Evolutionary conservation across 2,888 invertebrate genomes (phyloP).

Genomic region (Craniophora ligustri): DNA sequence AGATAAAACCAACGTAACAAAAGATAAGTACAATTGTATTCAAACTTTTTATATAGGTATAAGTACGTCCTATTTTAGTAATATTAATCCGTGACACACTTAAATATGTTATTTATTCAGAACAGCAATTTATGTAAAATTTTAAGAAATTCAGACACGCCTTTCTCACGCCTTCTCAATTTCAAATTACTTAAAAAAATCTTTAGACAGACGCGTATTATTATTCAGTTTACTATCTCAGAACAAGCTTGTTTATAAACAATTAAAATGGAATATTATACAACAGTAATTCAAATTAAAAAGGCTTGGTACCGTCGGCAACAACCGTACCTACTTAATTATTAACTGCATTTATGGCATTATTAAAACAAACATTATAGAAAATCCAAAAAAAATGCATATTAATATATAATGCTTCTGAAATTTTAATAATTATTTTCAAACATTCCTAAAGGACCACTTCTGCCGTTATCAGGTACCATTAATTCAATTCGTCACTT

Average conservation of each 20-base stretch:
- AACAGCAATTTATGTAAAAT: background rate
- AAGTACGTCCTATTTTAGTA: no score
- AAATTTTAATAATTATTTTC: background rate
- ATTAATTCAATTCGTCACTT: conserved; percentile 19
- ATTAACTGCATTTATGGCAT: no score
- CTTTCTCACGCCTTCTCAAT: background rate
- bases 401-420: conserved; percentile 3
- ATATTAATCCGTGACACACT: no score
- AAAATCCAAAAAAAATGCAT: no score
- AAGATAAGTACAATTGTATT: conserved; percentile 6
- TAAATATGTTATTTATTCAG: background rate
- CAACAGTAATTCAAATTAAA: conserved; percentile 3
- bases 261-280: background rate
- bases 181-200: background rate
- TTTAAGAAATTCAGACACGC: background rate
- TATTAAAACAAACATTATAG: no score
- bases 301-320: background rate
- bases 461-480: background rate
- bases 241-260: background rate
- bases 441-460: background rate
- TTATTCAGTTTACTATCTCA: background rate
- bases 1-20: conserved; percentile 8
- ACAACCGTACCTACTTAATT: no score
- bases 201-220: background rate
- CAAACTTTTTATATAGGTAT: conserved; percentile 9